These are phyloP conservation scores for Sinhomidia bicolor DNA, from an alignment of 2,888 invertebrate species.

Conservation along the genomic window DNA sequence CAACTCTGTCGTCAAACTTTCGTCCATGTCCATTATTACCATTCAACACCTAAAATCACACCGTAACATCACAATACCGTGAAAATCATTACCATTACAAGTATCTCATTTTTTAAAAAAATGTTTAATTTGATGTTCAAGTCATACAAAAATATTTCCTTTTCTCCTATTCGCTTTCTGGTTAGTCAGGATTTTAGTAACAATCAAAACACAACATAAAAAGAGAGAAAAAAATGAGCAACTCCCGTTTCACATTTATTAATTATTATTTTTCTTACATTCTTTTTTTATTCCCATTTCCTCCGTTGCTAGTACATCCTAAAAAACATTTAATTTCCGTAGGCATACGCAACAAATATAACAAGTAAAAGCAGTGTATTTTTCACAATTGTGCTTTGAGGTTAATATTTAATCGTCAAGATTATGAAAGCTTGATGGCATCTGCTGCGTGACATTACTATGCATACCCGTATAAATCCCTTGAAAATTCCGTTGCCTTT, in stretches of 20 bases:
- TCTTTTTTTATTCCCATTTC: background rate
- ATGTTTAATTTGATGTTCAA: too few relatives aligned
- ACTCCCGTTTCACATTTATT: background rate
- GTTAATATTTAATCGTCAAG: constrained; percentile 1
- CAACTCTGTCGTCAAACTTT: too few relatives aligned
- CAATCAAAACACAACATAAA: background rate
- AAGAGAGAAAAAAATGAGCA: background rate
- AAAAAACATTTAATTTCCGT: background rate
- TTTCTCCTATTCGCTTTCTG: too few relatives aligned
- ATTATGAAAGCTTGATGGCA: background rate
- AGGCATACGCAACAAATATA: background rate
- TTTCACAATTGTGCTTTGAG: background rate
- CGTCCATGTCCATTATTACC: too few relatives aligned
- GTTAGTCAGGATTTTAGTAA: too few relatives aligned
- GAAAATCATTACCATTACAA: too few relatives aligned
- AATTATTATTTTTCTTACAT: background rate
- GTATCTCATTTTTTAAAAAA: too few relatives aligned
- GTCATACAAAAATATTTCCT: too few relatives aligned
- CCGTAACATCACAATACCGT: too few relatives aligned
- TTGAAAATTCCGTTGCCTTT: background rate
- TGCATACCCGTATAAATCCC: background rate
- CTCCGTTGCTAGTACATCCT: background rate
- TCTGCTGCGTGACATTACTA: constrained; percentile 1
- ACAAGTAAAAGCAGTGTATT: background rate
- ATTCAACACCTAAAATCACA: too few relatives aligned